These are phyloP conservation scores for Hyla sarda DNA, from an alignment of 2,113 vertebrate species.

Conservation along the genomic window DNA sequence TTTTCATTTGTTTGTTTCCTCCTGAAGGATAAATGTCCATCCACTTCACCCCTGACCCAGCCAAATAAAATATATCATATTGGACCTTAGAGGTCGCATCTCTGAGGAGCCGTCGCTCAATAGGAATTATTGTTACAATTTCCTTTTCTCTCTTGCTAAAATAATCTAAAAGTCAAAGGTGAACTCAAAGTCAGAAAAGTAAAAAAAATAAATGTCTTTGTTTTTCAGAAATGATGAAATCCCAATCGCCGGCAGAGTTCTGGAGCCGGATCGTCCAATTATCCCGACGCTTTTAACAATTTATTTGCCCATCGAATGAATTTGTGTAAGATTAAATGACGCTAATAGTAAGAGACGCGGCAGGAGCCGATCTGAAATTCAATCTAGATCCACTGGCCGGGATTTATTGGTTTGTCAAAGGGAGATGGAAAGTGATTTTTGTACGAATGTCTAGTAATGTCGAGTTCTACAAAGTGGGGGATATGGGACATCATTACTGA, in stretches of 20 bases:
- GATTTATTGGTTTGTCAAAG: constrained; percentile 54
- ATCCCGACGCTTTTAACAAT: constrained; percentile 53
- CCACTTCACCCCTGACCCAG: neutral
- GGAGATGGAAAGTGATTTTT: constrained; percentile 42
- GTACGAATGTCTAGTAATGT: constrained; percentile 36
- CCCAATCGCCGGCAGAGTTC: neutral
- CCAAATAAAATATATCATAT: neutral
- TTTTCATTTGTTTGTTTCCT: neutral
- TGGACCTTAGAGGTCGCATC: neutral
- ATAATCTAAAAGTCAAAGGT: constrained; percentile 40
- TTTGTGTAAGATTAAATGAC: constrained; percentile 55
- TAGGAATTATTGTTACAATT: constrained; percentile 11
- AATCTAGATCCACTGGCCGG: constrained; percentile 35
- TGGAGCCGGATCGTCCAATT: constrained; percentile 27
- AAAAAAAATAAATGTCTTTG: no score
- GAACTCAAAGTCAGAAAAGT: constrained; percentile 33
- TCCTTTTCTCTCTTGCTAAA: constrained; percentile 16
- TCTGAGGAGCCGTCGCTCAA: neutral
- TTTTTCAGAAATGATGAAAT: no score
- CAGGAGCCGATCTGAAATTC: constrained; percentile 50
- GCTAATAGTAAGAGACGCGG: constrained; percentile 38
- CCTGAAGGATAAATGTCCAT: neutral
- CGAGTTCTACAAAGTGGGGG: constrained; percentile 28
- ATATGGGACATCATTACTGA: constrained; percentile 52
- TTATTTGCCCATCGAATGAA: constrained; percentile 44